These are phyloP conservation scores for Kuschelorhynchus macadamiae DNA, from an alignment of 2,888 invertebrate species.

Conservation along the genomic window DNA sequence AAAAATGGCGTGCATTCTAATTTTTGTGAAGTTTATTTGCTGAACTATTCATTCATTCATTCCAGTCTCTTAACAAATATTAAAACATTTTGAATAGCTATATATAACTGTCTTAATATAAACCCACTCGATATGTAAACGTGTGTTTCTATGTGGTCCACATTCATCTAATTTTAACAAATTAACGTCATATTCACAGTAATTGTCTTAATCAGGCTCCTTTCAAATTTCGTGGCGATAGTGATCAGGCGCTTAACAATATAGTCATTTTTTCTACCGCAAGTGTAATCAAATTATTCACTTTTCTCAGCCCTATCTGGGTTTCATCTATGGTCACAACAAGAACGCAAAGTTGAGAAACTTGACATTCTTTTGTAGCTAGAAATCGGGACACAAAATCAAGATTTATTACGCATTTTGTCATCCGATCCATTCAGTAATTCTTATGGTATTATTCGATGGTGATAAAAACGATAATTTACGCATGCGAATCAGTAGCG, in stretches of 20 bases:
- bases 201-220: constrained; percentile 40
- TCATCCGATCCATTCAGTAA: constrained; percentile 35
- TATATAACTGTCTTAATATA: background rate
- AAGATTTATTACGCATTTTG: constrained; percentile 43
- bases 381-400: constrained; percentile 31
- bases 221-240: constrained; percentile 35
- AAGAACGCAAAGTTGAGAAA: constrained; percentile 43
- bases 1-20: too few species aligned
- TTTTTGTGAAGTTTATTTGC: too few species aligned
- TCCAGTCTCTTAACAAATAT: too few species aligned
- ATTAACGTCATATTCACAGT: constrained; percentile 33
- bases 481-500: constrained; percentile 36
- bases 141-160: constrained; percentile 32
- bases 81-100: too few species aligned
- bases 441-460: constrained; percentile 26
- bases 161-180: constrained; percentile 38
- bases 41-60: too few species aligned
- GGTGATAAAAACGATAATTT: constrained; percentile 39
- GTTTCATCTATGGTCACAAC: constrained; percentile 31
- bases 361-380: constrained; percentile 47
- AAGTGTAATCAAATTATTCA: constrained; percentile 38
- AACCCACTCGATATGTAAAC: background rate
- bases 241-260: constrained; percentile 30
- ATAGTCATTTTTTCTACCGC: constrained; percentile 27
- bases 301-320: constrained; percentile 36